A percentile compares a stretch with the other conserved stretches of the same genome.
These are phyloP conservation scores for Ennomos quercinarius DNA, from an alignment of 2,888 invertebrate genomes.

Conservation along the genomic window DNA sequence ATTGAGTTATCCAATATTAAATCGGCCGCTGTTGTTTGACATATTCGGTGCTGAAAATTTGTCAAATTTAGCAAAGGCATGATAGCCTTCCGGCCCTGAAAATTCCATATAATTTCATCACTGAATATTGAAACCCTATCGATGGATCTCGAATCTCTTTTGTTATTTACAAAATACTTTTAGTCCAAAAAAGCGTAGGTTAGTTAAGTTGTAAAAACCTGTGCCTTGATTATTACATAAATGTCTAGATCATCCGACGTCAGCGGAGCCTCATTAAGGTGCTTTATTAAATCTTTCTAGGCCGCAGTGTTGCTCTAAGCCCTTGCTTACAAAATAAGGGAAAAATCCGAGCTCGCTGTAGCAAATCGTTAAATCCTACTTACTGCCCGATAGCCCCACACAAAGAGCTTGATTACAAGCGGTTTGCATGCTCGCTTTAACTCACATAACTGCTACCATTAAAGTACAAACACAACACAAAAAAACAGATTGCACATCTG, in stretches of 20 bases:
- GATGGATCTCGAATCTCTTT: neutral
- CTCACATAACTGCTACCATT: slow-evolving; percentile 40
- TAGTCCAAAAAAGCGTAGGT: neutral
- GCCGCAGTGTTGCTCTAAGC: slow-evolving; percentile 30
- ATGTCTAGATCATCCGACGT: slow-evolving; percentile 13
- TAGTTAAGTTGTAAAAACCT: neutral
- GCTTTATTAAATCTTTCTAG: slow-evolving; percentile 34
- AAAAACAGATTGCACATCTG: slow-evolving; percentile 34
- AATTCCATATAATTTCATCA: slow-evolving; percentile 4
- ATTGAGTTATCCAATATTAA: slow-evolving; percentile 22
- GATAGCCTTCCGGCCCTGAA: neutral
- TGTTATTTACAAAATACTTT: neutral
- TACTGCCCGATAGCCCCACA: slow-evolving; percentile 36
- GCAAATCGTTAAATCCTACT: slow-evolving; percentile 37
- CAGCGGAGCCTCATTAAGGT: slow-evolving; percentile 26
- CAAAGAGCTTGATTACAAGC: slow-evolving; percentile 36
- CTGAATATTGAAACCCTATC: neutral
- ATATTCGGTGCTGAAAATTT: neutral
- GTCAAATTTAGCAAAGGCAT: neutral
- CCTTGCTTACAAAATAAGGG: slow-evolving; percentile 27
- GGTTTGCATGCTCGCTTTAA: slow-evolving; percentile 43
- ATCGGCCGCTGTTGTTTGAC: neutral
- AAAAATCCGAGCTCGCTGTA: slow-evolving; percentile 32
- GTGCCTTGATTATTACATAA: slow-evolving; percentile 1
- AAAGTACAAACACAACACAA: slow-evolving; percentile 35